phyloP scores from a whole-genome alignment of 2,797 vertebrate genomes.

The Mormyrops attenuatus region DNA sequence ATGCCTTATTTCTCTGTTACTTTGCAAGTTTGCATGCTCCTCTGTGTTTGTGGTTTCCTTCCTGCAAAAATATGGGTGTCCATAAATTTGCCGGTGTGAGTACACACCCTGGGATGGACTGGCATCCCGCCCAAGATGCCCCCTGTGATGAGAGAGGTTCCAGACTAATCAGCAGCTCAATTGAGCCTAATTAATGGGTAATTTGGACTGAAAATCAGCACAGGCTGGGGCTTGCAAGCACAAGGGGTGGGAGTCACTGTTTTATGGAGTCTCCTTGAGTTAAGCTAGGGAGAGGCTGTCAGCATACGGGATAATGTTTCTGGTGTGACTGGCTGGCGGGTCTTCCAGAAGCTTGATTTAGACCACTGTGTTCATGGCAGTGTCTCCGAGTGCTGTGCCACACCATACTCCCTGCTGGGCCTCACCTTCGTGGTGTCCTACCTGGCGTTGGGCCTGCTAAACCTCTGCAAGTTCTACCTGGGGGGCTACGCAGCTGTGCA shows the following conservation, averaged over 20 bases:
- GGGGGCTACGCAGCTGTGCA: conserved; percentile 69
- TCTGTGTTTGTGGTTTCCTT: neutral
- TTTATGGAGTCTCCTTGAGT: neutral
- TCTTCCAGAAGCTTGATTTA: neutral
- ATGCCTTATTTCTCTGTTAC: neutral
- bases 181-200: neutral
- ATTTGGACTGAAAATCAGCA: neutral
- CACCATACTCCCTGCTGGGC: conserved; percentile 77
- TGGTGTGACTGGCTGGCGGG: neutral
- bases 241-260: neutral
- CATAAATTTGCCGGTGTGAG: neutral
- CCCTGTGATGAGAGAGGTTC: neutral
- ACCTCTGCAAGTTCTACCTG: conserved; percentile 79
- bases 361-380: conserved; percentile 44
- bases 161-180: neutral
- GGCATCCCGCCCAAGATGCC: neutral
- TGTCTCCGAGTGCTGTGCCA: conserved; percentile 78
- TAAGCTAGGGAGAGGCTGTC: neutral
- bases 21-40: neutral
- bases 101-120: neutral
- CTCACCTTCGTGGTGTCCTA: conserved; percentile 81
- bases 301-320: neutral
- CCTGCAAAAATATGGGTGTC: neutral
- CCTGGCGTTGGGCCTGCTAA: conserved; percentile 72
- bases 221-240: neutral